These are phyloP conservation scores for Hybognathus amarus DNA, from an alignment of 2,797 vertebrate genomes.

Conservation along the genomic window DNA sequence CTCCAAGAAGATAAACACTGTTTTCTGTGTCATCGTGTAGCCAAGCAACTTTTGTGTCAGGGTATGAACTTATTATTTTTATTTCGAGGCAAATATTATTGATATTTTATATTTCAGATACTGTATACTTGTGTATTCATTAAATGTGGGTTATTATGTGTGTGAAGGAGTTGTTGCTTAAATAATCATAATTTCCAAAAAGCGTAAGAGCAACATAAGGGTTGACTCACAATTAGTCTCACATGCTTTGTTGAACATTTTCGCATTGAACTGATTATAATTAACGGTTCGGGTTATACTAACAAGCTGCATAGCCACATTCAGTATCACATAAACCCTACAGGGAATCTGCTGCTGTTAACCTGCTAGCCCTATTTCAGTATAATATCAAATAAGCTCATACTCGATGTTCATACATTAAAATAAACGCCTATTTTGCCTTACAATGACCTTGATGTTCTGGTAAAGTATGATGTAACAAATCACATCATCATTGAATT, in stretches of 20 bases:
- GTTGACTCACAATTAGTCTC: conserved; percentile 24
- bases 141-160: conserved; percentile 77
- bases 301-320: conserved; percentile 21
- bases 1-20: conserved; percentile 25
- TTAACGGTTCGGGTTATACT: conserved; percentile 30
- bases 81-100: conserved; percentile 70
- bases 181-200: conserved; percentile 67
- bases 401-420: background rate
- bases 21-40: conserved; percentile 61
- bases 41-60: conserved; percentile 59
- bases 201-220: background rate
- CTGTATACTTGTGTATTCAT: conserved; percentile 63
- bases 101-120: conserved; percentile 75
- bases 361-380: conserved; percentile 27
- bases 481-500: conserved; percentile 11
- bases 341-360: conserved; percentile 35
- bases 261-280: conserved; percentile 15
- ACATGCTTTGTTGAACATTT: conserved; percentile 5
- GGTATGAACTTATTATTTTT: conserved; percentile 65
- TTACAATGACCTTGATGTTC: conserved; percentile 22
- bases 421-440: conserved; percentile 11
- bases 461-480: background rate
- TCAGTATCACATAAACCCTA: conserved; percentile 11
- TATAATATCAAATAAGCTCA: conserved; percentile 19
- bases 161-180: conserved; percentile 74